Base-by-base conservation (phyloP, 1,140 invertebrate species). In the Oedothorax gibbosus region DNA sequence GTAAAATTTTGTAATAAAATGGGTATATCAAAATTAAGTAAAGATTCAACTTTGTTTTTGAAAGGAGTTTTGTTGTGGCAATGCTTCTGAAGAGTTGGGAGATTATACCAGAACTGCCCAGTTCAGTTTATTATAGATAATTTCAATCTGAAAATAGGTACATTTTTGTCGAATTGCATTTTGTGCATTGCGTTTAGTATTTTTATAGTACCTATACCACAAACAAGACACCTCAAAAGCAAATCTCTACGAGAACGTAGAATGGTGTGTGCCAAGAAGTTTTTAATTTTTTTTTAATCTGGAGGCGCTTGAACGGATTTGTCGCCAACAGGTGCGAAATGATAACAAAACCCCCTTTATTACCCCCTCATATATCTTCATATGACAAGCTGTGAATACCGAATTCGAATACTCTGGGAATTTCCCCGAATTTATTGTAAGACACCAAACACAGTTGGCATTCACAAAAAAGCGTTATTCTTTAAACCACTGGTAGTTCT, bases 321-420 rank as follows among this genome's bases (percentile, higher is more conserved):
- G 35, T 69, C 35, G 7, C 15, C 69, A 71, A 71, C 69, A 71
- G 69, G 69, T 71, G 69, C 69, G 51, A 71, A 71, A 53, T 71
- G 69, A 53, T 71, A 71, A 71, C 69, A 71, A 71, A 53, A 51
- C 69, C 69, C 69, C 69, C 20, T 71, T 53, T 71, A 53, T n/a
- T 8, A 71, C 15, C 69, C 69, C 53, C 64, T 66, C 50, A 51
- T 51, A 53, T 71, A 49, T 8, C 50, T 71, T 51, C 21, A 53
- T 71, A 53, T 71, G 69, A 71, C 69, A 71, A 71, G 69, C 69
- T 71, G 69, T 53, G 69, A 71, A 71, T 71, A 53, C 50, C 54
- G 69, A 71, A 71, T 71, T 51, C 35, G 35, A 35, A 71, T 11
- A 8, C 69, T 18, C 15, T 71, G 69, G 69, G 69, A 71, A 71